Conservation (phyloP, 2,113 vertebrate species). For the Recurvirostra avosetta region DNA sequence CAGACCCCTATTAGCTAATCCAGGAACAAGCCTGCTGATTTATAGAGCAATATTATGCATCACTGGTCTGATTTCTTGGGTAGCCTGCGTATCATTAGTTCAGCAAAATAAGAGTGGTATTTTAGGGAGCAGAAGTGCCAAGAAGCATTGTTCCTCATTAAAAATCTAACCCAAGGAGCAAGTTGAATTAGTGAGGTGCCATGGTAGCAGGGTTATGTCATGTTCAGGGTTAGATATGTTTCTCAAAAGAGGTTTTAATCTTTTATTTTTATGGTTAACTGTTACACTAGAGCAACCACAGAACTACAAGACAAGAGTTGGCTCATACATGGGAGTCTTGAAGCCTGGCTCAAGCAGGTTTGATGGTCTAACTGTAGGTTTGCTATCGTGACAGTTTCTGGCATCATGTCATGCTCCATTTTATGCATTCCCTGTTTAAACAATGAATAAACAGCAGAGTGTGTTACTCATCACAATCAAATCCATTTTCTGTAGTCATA, state of each 20-base stretch:
- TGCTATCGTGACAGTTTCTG: background rate
- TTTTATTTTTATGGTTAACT: background rate
- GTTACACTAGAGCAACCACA: background rate
- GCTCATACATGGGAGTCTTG: fast-evolving
- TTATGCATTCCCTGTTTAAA: background rate
- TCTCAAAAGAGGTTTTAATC: background rate
- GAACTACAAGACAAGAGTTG: fast-evolving
- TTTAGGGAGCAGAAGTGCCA: background rate
- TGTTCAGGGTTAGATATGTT: background rate
- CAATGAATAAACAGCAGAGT: background rate
- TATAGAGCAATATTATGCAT: background rate
- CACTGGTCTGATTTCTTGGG: background rate
- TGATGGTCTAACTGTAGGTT: background rate
- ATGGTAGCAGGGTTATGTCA: background rate
- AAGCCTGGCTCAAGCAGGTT: background rate
- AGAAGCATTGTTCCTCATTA: background rate
- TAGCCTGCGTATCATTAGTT: background rate
- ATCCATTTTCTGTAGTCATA: background rate
- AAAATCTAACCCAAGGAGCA: background rate
- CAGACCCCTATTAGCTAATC: background rate
- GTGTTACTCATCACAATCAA: background rate
- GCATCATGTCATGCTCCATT: background rate
- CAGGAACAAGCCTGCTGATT: background rate
- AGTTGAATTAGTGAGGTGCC: background rate
- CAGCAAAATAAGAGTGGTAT: background rate